phyloP scores from a whole-genome alignment of 2,888 invertebrate genomes.

The Caenorhabditis imperialis region DNA sequence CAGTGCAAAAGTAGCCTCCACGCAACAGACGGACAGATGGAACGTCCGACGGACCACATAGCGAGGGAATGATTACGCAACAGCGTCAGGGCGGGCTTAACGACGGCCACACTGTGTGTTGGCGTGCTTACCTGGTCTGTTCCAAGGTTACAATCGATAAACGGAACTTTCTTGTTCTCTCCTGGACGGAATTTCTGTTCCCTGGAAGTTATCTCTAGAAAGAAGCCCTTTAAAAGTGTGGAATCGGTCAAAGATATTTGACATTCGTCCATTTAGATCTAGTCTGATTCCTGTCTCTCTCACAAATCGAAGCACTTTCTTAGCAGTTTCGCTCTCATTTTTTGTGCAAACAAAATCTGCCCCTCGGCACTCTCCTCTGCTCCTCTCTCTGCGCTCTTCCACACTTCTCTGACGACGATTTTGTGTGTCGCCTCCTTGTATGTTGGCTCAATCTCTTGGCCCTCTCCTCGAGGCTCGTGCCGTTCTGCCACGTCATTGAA shows the following conservation, averaged over 20 bases:
- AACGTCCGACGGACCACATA: neutral
- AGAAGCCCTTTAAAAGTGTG: too few relatives aligned
- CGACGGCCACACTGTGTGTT: too few relatives aligned
- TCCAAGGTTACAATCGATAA: too few relatives aligned
- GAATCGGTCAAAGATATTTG: too few relatives aligned
- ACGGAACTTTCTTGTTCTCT: too few relatives aligned
- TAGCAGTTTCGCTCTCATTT: conserved; percentile 16
- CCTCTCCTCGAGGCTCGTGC: conserved; percentile 17
- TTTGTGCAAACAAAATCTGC: conserved; percentile 34
- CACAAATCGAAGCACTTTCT: conserved; percentile 5
- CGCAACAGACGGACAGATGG: conserved; percentile 25
- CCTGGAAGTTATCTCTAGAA: too few relatives aligned
- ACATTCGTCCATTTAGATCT: too few relatives aligned
- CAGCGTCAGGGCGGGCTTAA: too few relatives aligned
- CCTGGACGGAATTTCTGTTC: too few relatives aligned
- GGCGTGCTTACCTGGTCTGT: too few relatives aligned
- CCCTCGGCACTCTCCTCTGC: neutral
- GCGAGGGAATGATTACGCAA: too few relatives aligned
- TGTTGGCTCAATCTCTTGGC: conserved; percentile 31
- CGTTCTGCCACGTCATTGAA: conserved; percentile 43
- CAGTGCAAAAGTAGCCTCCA: conserved; percentile 27
- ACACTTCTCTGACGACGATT: conserved; percentile 40
- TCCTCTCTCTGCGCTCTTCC: neutral
- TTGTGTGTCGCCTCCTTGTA: conserved; percentile 9
- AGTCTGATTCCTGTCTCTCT: neutral